Evolutionary conservation across 1,140 invertebrate genomes (phyloP), one percentile per base, ranked within the genome.

Genomic region (Amyelois transitella): DNA sequence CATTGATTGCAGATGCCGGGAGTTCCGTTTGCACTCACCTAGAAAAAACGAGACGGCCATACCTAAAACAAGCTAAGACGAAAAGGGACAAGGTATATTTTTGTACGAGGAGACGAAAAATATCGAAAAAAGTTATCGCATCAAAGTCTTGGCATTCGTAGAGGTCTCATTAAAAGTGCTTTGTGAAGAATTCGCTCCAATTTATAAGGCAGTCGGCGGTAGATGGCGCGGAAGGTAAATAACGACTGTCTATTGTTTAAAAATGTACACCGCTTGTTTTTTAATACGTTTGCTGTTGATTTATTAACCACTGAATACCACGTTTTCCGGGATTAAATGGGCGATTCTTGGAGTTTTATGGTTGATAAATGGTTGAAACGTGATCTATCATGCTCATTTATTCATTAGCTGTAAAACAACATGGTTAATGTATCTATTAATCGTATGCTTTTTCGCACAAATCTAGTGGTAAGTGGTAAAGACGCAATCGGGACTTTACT

Each of bases 101-200:
- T 81, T 69, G 74, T 66, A 77, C 57, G 51, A 64, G 48, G 69
- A 75, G 72, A 79, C 68, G 76, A 84, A 83, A n/a, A 83, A 81
- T 83, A 84, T 81, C 74, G 75, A 82, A 83, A 86, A 83, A 84
- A 85, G 75, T 82, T 85, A 80, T 85, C 75, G 75, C 77, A 81
- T 77, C 77, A 79, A 81, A 85, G 75, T 77, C 76, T 75, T 66
- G 57, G 66, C 66, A 69, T 63, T 67, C 64, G 75, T 75, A 75
- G 79, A 85, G 78, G 75, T 78, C 81, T 87, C 81, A 86, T 86
- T 86, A 87, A 80, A 85, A 86, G 66, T 81, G 76, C 82, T 84
- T 80, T 80, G 82, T 77, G 74, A 75, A 75, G 77, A 81, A 81
- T 83, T 83, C 77, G 58, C 43, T 74, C 64, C 78, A 84, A 80